Percentiles rank a stretch among this genome's conserved stretches.
These are phyloP conservation scores for Hyaena hyaena DNA, from an alignment of 2,113 vertebrate genomes.

Conservation along the genomic window DNA sequence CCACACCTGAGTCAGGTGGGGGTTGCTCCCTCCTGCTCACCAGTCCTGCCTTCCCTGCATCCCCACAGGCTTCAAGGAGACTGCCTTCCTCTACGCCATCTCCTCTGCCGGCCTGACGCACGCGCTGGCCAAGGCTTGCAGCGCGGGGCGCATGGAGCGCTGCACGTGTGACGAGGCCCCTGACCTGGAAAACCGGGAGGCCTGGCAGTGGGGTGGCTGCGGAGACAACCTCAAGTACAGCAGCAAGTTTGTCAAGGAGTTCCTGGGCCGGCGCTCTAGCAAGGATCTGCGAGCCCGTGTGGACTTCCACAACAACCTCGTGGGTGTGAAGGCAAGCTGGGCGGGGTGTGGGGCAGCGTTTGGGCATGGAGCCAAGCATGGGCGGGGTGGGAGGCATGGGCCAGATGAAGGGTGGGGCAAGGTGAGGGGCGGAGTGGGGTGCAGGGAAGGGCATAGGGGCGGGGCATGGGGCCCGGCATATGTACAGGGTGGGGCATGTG, in stretches of 20 bases:
- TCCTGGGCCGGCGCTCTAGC: conserved; percentile 96
- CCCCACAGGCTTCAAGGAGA: conserved; percentile 96
- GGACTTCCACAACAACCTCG: conserved; percentile 98
- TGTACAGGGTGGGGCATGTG: neutral
- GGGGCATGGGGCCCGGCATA: neutral
- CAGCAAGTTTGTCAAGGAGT: conserved; percentile 99
- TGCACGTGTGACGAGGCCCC: conserved; percentile 99
- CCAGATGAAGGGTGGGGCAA: no score
- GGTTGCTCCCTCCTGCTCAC: neutral
- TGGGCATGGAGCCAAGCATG: neutral
- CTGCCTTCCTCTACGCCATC: conserved; percentile 96
- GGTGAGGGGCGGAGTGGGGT: no score
- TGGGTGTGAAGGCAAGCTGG: conserved; percentile 95
- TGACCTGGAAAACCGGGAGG: conserved; percentile 97
- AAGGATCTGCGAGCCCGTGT: conserved; percentile 96
- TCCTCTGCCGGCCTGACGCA: conserved; percentile 97
- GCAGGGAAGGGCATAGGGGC: neutral
- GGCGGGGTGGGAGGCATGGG: rapidly evolving
- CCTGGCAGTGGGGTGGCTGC: conserved; percentile 99
- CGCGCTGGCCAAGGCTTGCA: conserved; percentile 97
- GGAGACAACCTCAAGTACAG: conserved; percentile 99
- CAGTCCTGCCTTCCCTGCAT: rapidly evolving
- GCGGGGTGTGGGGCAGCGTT: rapidly evolving
- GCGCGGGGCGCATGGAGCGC: conserved; percentile 97
- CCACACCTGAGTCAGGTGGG: neutral